A percentile compares a stretch with the other conserved stretches of the same genome.
Conservation (phyloP, 1,140 invertebrate species). For the Homarus americanus region DNA sequence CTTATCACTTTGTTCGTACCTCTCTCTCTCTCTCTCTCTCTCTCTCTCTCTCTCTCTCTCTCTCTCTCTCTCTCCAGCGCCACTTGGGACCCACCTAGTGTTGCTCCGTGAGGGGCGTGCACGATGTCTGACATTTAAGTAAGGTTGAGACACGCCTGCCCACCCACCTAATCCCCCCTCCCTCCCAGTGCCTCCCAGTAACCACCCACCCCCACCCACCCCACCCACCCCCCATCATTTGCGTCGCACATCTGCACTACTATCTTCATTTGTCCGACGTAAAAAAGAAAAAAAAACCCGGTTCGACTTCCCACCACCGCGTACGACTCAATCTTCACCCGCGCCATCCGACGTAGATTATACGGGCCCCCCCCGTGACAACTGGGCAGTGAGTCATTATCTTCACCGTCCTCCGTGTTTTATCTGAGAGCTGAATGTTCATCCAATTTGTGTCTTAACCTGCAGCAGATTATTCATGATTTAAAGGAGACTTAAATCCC, state of each 20-base stretch:
- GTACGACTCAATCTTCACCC: background rate
- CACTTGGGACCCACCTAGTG: no score
- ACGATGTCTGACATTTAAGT: no score
- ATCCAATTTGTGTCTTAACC: background rate
- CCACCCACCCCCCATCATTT: no score
- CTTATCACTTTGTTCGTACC: background rate
- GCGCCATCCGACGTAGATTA: background rate
- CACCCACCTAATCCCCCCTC: no score
- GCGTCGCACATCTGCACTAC: no score
- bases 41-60: background rate
- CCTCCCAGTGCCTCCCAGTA: no score
- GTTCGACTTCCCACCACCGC: background rate
- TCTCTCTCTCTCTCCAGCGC: background rate
- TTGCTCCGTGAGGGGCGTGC: no score
- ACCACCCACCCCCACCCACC: no score
- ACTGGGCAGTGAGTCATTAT: background rate
- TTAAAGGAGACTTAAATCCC: conserved; percentile 2
- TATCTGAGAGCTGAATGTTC: background rate
- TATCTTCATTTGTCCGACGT: no score
- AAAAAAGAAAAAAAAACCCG: no score
- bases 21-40: background rate
- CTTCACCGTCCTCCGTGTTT: background rate
- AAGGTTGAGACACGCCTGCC: no score
- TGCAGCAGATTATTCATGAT: background rate
- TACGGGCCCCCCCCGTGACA: background rate